Conservation (phyloP, 1,140 invertebrate species). For the Homarus americanus region DNA sequence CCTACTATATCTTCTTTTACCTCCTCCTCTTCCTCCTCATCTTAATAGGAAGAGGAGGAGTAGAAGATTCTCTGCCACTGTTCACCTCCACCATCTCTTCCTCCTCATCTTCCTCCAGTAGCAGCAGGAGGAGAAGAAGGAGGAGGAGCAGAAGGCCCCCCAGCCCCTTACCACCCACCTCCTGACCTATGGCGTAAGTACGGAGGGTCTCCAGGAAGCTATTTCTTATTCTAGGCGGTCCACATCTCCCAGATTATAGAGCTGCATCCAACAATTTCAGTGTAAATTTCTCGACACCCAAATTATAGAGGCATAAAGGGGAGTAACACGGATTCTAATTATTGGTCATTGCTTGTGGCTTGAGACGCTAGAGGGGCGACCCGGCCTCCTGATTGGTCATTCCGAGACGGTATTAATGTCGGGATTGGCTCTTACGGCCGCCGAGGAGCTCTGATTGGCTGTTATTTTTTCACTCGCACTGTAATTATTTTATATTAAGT, state of each 20-base stretch:
- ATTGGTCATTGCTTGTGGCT: conserved; percentile 25
- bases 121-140: too few species aligned
- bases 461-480: background rate
- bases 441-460: background rate
- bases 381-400: background rate
- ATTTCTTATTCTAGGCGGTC: background rate
- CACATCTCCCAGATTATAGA: background rate
- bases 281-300: conserved; percentile 29
- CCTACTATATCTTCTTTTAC: too few species aligned
- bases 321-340: background rate
- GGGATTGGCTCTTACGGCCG: background rate
- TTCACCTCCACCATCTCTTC: background rate
- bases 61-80: too few species aligned
- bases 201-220: background rate
- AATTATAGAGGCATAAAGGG: conserved; percentile 8
- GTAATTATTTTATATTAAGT: conserved; percentile 23
- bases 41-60: too few species aligned
- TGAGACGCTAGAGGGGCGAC: background rate
- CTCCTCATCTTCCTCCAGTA: background rate
- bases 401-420: background rate
- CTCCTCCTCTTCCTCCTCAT: too few species aligned
- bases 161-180: background rate
- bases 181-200: background rate
- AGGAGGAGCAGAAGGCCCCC: too few species aligned
- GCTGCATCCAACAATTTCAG: background rate